Evolutionary conservation across 2,113 vertebrate species (phyloP), one percentile per base, ranked within the genome.

Genomic region (Phoenicopterus ruber): DNA sequence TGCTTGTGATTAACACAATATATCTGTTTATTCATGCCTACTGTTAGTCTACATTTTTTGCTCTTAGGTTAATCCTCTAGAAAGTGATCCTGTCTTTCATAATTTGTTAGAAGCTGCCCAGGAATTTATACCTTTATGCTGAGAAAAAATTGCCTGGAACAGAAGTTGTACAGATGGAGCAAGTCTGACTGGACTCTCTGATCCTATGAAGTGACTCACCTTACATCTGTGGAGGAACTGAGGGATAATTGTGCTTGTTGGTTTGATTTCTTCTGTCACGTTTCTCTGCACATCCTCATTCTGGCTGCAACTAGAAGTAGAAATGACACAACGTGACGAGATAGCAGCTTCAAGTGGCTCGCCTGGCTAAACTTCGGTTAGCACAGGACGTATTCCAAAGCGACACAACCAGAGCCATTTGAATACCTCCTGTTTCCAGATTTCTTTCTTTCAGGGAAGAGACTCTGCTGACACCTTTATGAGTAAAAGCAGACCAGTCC

Each of bases 391-490:
- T 10, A 18, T 18, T 90, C 7, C 10, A 70, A 52, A 86, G 21
- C 0, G 0, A 49, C 24, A 26, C 13, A 47, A 19, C 4, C 9
- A 25, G 42, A 72, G 12, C 9, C 12, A 26, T 58, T 83, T 52
- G 14, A 47, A n/a, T 28, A 21, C 18, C 14, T 78, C 32, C n/a
- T 67, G 6, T 32, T 74, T 55, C 26, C 58, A 55, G 31, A 57
- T 49, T 34, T 55, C 4, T 59, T 84, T 88, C 11, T 55, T 80
- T 69, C 24, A 63, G 40, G 34, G 9, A 72, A 69, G 13, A 67
- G 10, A 63, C 9, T 17, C 21, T 82, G 16, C 8, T 32, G 17
- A 40, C 38, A 46, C 17, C 12, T 50, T 70, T 36, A 34, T 65
- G 46, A 69, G 17, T 49, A 36, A 72, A 83, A 81, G 7, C 5